Percentiles rank a stretch among this genome's conserved stretches.
Evolutionary conservation across 2,797 vertebrate species (phyloP).

Genomic region (Prionace glauca): DNA sequence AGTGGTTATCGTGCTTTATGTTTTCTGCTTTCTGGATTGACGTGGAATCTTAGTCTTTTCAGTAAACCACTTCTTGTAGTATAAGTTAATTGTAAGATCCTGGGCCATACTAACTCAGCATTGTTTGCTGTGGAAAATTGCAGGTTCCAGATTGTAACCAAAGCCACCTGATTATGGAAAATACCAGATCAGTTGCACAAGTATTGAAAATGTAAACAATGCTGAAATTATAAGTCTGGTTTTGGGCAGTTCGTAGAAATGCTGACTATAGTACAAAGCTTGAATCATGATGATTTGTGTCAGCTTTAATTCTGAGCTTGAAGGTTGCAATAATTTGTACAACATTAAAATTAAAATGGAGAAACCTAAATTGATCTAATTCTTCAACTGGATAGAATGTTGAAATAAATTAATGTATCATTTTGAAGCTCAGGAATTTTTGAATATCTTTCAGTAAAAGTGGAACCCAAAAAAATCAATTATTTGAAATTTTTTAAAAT

Average conservation of each 20-base stretch:
- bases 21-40: background rate
- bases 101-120: background rate
- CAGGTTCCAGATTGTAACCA: background rate
- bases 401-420: background rate
- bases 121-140: background rate
- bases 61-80: background rate
- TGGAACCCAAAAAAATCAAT: background rate
- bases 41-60: background rate
- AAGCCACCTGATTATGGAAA: background rate
- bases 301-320: background rate
- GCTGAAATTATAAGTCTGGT: background rate
- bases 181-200: background rate
- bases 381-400: background rate
- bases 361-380: background rate
- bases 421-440: background rate
- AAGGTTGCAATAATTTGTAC: background rate
- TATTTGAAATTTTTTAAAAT: background rate
- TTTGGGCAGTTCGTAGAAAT: background rate
- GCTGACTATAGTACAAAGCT: background rate
- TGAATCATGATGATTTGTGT: background rate
- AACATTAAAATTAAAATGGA: background rate
- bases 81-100: background rate
- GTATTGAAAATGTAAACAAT: background rate
- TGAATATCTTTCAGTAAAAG: background rate
- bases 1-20: background rate